These are phyloP conservation scores for Petrocephalus microphthalmus DNA, from an alignment of 2,113 vertebrate genomes.

Conservation along the genomic window DNA sequence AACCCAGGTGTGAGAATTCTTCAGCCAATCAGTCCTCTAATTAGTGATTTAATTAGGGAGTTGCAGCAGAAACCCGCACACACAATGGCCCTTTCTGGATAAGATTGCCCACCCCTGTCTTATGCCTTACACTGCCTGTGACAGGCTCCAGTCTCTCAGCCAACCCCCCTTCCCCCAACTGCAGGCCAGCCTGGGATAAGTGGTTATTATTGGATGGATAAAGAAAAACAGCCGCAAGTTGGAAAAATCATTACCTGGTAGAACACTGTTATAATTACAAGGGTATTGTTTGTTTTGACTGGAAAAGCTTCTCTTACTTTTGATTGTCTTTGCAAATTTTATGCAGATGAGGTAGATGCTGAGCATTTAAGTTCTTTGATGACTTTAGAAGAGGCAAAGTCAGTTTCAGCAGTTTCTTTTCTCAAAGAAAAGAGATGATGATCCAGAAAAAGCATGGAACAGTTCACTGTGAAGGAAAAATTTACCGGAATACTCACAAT, in stretches of 20 bases:
- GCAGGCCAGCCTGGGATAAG: background rate
- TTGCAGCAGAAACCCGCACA: too few species aligned
- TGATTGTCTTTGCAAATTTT: background rate
- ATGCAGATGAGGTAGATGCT: background rate
- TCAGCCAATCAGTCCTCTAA: too few species aligned
- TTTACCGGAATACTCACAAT: background rate
- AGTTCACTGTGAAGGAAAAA: background rate
- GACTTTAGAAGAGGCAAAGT: background rate
- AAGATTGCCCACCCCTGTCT: too few species aligned
- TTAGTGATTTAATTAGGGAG: too few species aligned
- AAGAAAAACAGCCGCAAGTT: background rate
- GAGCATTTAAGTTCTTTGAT: background rate
- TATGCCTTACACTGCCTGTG: background rate
- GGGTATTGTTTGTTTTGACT: background rate
- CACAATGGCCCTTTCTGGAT: too few species aligned
- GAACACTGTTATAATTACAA: background rate
- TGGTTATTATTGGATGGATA: background rate
- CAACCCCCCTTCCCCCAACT: background rate
- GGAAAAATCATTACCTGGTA: background rate
- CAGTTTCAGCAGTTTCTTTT: background rate
- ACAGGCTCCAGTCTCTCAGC: background rate
- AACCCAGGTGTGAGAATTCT: too few species aligned
- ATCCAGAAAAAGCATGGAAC: background rate
- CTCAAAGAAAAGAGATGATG: background rate
- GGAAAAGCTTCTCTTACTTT: background rate